phyloP scores from a whole-genome alignment of 2,113 vertebrate species.

The Cavia porcellus region DNA sequence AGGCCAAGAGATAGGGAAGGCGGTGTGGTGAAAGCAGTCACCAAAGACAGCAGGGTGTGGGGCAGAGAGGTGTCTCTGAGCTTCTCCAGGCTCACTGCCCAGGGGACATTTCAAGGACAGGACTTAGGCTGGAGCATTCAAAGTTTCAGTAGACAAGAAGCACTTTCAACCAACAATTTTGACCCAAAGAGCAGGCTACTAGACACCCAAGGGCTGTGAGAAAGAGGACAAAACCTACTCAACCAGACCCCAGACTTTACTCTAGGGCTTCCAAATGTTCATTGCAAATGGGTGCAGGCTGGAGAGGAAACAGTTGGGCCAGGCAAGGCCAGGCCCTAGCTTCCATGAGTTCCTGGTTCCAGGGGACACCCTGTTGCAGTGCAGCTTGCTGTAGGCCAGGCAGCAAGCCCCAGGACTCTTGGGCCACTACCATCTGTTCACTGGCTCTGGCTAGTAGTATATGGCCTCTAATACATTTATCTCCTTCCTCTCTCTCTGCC shows the following conservation, averaged over 20 bases:
- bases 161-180: background rate
- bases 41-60: no score
- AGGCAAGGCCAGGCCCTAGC: background rate
- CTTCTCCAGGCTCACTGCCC: background rate
- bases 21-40: background rate
- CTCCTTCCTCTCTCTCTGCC: background rate
- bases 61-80: background rate
- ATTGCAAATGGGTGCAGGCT: background rate
- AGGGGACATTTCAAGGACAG: background rate
- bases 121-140: background rate
- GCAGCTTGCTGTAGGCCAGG: background rate
- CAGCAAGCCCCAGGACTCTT: background rate
- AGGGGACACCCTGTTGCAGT: background rate
- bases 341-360: conserved; percentile 3
- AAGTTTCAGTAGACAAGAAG: conserved; percentile 2
- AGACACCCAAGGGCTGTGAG: background rate
- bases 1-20: background rate
- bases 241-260: background rate
- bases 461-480: background rate
- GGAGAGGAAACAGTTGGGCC: background rate
- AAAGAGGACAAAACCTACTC: background rate
- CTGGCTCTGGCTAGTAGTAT: background rate
- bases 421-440: background rate
- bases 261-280: background rate
- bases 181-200: background rate